A percentile compares a stretch with the other conserved stretches of the same genome.
Conservation (phyloP, 2,113 vertebrate species). For the Athene cunicularia region DNA sequence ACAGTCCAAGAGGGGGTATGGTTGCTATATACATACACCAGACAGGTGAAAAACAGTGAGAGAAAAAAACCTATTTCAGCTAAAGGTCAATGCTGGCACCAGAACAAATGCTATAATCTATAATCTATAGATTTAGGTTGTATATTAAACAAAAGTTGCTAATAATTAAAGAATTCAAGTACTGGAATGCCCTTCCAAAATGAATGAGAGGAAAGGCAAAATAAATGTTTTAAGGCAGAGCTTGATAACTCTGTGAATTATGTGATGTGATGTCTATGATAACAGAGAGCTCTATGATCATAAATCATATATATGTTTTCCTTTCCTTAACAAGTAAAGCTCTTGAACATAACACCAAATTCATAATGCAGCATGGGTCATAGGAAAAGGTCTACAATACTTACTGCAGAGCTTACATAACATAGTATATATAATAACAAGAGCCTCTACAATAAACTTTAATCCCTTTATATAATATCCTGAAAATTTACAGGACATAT, state of each 20-base stretch:
- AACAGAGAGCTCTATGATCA: neutral
- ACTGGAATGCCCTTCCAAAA: neutral
- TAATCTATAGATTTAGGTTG: neutral
- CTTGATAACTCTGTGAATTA: neutral
- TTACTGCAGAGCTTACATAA: neutral
- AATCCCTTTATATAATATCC: neutral
- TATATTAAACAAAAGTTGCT: neutral
- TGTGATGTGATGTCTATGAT: neutral
- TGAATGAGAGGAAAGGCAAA: neutral
- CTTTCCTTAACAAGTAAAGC: neutral
- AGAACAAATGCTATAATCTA: neutral
- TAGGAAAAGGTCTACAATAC: neutral
- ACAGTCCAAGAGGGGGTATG: neutral
- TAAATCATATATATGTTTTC: neutral
- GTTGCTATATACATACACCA: constrained; percentile 11
- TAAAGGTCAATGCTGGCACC: neutral
- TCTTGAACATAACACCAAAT: neutral
- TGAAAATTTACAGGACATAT: neutral
- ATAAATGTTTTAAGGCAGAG: neutral
- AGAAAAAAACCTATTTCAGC: neutral
- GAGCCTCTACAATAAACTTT: neutral
- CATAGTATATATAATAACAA: neutral
- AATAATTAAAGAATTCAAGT: neutral
- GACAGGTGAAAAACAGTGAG: neutral
- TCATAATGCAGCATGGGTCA: neutral